Conservation (phyloP, 2,113 vertebrate genomes). For the Mormyrus lacerda region DNA sequence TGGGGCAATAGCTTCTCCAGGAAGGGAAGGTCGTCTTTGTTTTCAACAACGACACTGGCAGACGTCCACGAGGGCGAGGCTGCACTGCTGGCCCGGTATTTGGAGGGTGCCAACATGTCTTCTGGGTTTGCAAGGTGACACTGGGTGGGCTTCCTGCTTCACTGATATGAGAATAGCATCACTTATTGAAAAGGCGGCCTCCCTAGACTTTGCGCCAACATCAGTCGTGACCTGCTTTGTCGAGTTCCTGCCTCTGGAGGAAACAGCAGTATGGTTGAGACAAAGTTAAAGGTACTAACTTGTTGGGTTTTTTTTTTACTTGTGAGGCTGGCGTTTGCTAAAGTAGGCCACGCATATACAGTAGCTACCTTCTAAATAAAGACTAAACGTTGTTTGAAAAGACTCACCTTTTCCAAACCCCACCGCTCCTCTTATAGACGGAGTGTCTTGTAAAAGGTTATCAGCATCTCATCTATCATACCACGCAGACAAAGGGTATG, state of each 20-base stretch:
- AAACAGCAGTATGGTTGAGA: neutral
- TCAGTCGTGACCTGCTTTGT: neutral
- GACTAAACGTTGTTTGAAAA: neutral
- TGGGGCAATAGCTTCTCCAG: constrained; percentile 39
- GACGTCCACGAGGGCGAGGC: neutral
- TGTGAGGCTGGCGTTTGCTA: neutral
- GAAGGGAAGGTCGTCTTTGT: constrained; percentile 30
- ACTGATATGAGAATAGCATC: constrained; percentile 2
- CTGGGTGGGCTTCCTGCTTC: constrained; percentile 31
- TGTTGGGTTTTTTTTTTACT: neutral
- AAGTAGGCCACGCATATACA: neutral
- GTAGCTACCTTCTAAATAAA: neutral
- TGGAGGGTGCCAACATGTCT: constrained; percentile 11
- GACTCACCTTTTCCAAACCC: neutral
- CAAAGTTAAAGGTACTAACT: neutral
- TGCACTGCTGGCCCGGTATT: neutral
- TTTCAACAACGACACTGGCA: constrained; percentile 11
- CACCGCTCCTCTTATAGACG: neutral
- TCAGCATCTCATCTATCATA: neutral
- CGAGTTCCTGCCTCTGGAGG: neutral
- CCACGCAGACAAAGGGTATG: neutral
- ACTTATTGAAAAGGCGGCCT: constrained; percentile 9
- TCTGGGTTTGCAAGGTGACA: constrained; percentile 36
- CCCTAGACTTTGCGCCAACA: constrained; percentile 14
- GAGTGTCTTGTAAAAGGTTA: neutral